These are phyloP conservation scores for Rhyacophila brunnea DNA, from an alignment of 1,140 invertebrate genomes.

Conservation along the genomic window DNA sequence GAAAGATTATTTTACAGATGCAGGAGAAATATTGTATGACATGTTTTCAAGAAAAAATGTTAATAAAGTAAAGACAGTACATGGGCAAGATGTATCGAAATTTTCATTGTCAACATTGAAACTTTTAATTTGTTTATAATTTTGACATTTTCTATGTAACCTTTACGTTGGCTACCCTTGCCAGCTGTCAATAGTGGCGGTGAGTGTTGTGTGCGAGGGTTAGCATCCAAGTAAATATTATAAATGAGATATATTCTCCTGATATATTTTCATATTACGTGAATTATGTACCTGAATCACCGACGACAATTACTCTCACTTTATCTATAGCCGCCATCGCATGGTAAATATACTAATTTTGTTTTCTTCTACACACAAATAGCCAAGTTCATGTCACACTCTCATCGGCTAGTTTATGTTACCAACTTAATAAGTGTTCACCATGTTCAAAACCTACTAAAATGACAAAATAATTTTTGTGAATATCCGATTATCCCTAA, in stretches of 20 bases:
- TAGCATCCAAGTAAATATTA: not conserved
- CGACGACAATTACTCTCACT: conserved; percentile 88
- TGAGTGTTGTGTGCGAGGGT: not conserved
- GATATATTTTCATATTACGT: not conserved
- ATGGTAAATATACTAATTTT: conserved; percentile 16
- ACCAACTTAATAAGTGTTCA: not conserved
- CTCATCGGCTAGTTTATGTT: not conserved
- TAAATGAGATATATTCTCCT: not conserved
- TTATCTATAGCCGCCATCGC: conserved; percentile 77
- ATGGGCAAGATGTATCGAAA: too few relatives aligned
- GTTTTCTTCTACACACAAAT: not conserved
- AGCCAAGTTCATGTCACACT: not conserved
- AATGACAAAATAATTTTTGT: too few relatives aligned
- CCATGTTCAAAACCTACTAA: too few relatives aligned
- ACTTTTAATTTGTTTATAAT: too few relatives aligned
- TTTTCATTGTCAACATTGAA: too few relatives aligned
- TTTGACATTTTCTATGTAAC: too few relatives aligned
- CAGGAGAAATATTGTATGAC: too few relatives aligned
- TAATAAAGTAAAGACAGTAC: too few relatives aligned
- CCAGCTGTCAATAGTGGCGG: conserved; percentile 20
- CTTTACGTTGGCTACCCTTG: conserved; percentile 22
- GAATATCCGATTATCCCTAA: too few relatives aligned
- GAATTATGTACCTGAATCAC: conserved; percentile 77
- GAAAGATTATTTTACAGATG: too few relatives aligned
- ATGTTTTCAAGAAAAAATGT: too few relatives aligned